phyloP scores from a whole-genome alignment of 2,113 vertebrate species.

The Cololabis saira region DNA sequence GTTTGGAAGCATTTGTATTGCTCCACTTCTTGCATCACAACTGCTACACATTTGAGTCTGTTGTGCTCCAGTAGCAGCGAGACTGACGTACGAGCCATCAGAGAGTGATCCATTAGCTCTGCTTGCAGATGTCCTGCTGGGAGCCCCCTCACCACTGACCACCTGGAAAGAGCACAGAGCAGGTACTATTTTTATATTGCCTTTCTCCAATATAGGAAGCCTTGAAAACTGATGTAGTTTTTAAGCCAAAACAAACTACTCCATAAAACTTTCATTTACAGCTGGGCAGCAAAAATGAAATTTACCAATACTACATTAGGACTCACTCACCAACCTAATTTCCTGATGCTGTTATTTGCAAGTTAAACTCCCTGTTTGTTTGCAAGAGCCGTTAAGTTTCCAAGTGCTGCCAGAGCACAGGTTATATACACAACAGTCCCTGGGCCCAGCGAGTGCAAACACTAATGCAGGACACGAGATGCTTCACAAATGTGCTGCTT shows the following conservation, averaged over 20 bases:
- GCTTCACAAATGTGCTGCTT: neutral
- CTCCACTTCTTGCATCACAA: constrained; percentile 31
- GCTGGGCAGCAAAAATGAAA: constrained; percentile 33
- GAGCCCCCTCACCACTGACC: constrained; percentile 51
- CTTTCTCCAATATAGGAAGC: constrained; percentile 39
- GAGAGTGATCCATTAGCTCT: constrained; percentile 52
- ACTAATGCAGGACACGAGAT: constrained; percentile 6
- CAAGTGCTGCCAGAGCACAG: constrained; percentile 4
- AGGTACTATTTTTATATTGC: constrained; percentile 33
- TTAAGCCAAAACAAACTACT: constrained; percentile 44
- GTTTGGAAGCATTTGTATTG: neutral
- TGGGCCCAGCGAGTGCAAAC: constrained; percentile 21
- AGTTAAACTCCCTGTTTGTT: constrained; percentile 37
- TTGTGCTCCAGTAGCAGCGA: constrained; percentile 31
- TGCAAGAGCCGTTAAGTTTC: constrained; percentile 22
- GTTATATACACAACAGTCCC: constrained; percentile 18
- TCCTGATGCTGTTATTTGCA: constrained; percentile 22
- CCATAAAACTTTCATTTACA: constrained; percentile 51
- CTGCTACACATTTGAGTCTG: constrained; percentile 31
- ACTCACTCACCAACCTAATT: constrained; percentile 51
- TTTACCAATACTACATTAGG: constrained; percentile 48
- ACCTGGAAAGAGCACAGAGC: constrained; percentile 63
- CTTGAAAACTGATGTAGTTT: constrained; percentile 35
- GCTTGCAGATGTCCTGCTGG: constrained; percentile 42
- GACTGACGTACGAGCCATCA: constrained; percentile 77